Base-by-base conservation (phyloP, 2,888 invertebrate species). In the Hirtodrosophila histrioides region DNA sequence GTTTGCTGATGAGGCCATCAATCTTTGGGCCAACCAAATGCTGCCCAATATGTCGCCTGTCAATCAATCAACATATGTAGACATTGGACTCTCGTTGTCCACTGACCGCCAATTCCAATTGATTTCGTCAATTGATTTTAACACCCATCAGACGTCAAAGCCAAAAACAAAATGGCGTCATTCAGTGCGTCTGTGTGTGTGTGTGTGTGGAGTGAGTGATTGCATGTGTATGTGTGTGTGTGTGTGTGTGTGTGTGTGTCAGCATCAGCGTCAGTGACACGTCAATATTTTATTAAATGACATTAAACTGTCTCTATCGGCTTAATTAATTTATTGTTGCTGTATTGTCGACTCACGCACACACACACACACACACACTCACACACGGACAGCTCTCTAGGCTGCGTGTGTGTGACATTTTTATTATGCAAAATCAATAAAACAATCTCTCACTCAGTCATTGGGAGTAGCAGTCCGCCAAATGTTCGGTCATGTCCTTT, bases 241-340 rank as follows among this genome's bases (percentile, higher is more conserved):
- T 57, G 17, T 11, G 11, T 39, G 60, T 74, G 54, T 55, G 54
- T 17, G 66, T 62, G 54, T 73, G 71, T 79, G 81, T 84, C 81
- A 84, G 84, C 80, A 78, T 84, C 87, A 86, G 82, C 86, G 87
- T 88, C 88, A 86, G 78, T 78, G 86, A 75, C 80, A 85, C 88
- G 88, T 90, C 90, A 90, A 90, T 90, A 90, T 90, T 88, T 90
- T 90, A 90, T 90, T 90, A 90, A 90, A 90, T 89, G 89, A 89
- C 89, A 91, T 90, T 90, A 91, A 91, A 89, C 86, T 90, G 89
- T 91, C 91, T 90, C 90, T 89, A 91, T 91, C 90, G 90, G 84
- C 90, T 91, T 91, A 91, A 91, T 91, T 91, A 91, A 91, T 91
- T 91, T 91, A 91, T 91, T 91, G 84, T 89, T 90, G 84, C 88